These are phyloP conservation scores for Tipula confusa DNA, from an alignment of 2,888 invertebrate genomes.

Conservation along the genomic window DNA sequence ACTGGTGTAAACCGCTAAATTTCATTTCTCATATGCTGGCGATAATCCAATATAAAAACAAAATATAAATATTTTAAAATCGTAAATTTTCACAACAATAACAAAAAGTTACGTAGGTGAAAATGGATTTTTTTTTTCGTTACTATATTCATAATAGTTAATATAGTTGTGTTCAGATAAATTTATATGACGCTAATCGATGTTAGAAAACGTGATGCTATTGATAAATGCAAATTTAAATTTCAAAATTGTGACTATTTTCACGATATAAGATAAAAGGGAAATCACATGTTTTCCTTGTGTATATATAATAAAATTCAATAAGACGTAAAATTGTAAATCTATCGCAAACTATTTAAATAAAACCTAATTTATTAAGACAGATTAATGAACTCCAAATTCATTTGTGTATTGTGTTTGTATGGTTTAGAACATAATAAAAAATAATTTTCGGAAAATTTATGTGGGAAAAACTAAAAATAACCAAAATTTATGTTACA, in stretches of 20 bases:
- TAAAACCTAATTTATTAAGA: neutral
- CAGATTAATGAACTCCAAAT: neutral
- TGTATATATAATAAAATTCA: neutral
- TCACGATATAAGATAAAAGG: neutral
- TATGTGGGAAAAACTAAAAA: slow-evolving; percentile 12
- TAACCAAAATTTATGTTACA: neutral
- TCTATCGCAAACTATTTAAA: neutral
- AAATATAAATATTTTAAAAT: neutral
- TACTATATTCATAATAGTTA: too few species aligned
- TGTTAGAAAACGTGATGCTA: neutral
- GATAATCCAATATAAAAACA: neutral
- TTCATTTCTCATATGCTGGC: neutral
- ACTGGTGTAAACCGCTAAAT: neutral
- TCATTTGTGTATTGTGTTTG: neutral
- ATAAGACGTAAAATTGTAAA: neutral
- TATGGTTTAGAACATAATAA: neutral
- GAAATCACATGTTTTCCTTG: neutral
- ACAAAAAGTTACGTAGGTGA: neutral
- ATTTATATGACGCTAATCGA: neutral
- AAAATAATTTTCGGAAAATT: slow-evolving; percentile 3
- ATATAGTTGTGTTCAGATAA: neutral
- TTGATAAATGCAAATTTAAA: neutral
- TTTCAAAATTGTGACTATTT: neutral
- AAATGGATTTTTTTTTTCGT: neutral
- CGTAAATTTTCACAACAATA: neutral